These are phyloP conservation scores for Sisor rabdophorus DNA, from an alignment of 2,113 vertebrate species.

Conservation along the genomic window DNA sequence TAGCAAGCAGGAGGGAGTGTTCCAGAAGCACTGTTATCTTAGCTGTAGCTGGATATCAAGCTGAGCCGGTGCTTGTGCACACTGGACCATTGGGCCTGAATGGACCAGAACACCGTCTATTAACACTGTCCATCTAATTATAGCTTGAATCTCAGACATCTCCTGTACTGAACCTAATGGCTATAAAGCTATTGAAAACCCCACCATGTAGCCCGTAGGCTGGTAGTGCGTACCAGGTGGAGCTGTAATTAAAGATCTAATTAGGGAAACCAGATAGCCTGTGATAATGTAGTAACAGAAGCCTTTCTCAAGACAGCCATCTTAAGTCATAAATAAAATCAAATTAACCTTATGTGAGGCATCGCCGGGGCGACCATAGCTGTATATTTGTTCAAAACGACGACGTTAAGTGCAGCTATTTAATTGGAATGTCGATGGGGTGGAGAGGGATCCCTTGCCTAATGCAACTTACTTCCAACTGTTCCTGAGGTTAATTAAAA, in stretches of 20 bases:
- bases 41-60: not conserved
- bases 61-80: not conserved
- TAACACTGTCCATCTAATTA: slow-evolving; percentile 28
- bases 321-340: slow-evolving; percentile 13
- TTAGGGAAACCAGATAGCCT: slow-evolving; percentile 6
- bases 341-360: slow-evolving; percentile 20
- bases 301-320: not conserved
- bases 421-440: not conserved
- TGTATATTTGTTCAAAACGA: not conserved
- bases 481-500: slow-evolving; percentile 23
- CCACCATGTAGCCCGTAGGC: not conserved
- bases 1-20: slow-evolving; percentile 9
- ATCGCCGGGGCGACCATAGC: not conserved
- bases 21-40: not conserved
- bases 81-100: slow-evolving; percentile 22
- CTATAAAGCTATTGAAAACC: slow-evolving; percentile 27
- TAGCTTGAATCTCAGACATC: slow-evolving; percentile 2
- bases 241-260: slow-evolving; percentile 31
- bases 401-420: not conserved
- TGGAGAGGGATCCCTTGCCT: not conserved
- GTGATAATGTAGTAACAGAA: not conserved
- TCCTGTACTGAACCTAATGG: slow-evolving; percentile 19
- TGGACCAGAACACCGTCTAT: slow-evolving; percentile 31
- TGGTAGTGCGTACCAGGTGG: not conserved
- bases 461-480: not conserved